phyloP scores from a whole-genome alignment of 2,797 vertebrate genomes.

The Arrhamphus sclerolepis region DNA sequence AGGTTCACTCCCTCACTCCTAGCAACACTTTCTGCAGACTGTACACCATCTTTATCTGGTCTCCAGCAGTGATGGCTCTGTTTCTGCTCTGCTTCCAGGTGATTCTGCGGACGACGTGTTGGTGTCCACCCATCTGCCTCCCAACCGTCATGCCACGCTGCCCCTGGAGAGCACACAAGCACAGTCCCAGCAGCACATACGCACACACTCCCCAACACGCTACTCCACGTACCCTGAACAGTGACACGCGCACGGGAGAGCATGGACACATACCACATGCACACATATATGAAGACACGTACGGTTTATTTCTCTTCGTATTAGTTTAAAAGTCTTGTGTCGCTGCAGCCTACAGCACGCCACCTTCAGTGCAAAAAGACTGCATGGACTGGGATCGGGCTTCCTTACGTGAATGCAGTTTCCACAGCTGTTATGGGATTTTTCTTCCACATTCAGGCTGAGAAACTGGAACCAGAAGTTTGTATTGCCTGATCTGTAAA shows the following conservation, averaged over 20 bases:
- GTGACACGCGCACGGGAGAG: conserved; percentile 51
- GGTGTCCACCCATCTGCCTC: conserved; percentile 76
- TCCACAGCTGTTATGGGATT: neutral
- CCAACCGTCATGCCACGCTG: conserved; percentile 61
- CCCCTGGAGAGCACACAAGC: conserved; percentile 63
- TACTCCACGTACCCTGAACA: conserved; percentile 74
- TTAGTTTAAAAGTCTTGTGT: neutral
- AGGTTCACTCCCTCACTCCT: neutral
- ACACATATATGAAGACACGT: conserved; percentile 17
- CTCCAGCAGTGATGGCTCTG: conserved; percentile 1
- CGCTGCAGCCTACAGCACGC: too few species aligned
- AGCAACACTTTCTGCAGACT: neutral
- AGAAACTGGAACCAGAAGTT: neutral
- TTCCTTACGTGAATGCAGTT: conserved; percentile 30
- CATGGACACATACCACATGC: conserved; percentile 11
- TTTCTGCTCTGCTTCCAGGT: conserved; percentile 70
- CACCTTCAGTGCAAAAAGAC: neutral
- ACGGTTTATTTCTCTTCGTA: neutral
- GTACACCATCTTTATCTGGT: neutral
- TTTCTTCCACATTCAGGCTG: conserved; percentile 12
- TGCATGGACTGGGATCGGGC: neutral
- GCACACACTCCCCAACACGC: conserved; percentile 63
- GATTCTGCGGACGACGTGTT: conserved; percentile 85
- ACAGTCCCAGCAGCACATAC: conserved; percentile 63
- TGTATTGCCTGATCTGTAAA: neutral